Conservation (phyloP, 2,888 invertebrate species). For the Brenthis hecate region DNA sequence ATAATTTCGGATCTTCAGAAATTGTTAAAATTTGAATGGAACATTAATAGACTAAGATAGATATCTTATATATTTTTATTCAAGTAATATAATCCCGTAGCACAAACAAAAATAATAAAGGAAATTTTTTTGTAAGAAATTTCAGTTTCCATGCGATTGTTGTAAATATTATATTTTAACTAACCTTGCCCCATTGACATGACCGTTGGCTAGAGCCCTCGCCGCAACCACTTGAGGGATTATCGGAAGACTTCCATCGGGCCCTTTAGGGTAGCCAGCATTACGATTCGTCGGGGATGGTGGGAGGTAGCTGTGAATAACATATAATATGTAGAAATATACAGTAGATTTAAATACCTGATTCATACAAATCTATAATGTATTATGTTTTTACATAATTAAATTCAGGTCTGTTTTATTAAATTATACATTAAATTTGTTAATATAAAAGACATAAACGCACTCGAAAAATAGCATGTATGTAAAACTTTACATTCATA, state of each 20-base stretch:
- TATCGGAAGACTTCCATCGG: constrained; percentile 42
- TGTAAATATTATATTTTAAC: not conserved
- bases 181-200: constrained; percentile 58
- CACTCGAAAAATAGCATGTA: constrained; percentile 3
- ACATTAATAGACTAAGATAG: too few species aligned
- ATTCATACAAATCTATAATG: not conserved
- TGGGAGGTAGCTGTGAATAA: constrained; percentile 63
- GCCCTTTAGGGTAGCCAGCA: constrained; percentile 55
- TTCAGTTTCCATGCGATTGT: too few species aligned
- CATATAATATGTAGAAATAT: constrained; percentile 26
- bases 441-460: constrained; percentile 12
- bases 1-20: too few species aligned
- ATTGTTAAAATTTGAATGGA: too few species aligned
- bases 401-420: not conserved
- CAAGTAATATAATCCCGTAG: too few species aligned
- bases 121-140: too few species aligned
- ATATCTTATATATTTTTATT: too few species aligned
- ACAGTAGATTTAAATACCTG: not conserved
- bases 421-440: not conserved
- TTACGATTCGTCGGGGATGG: constrained; percentile 55
- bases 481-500: not conserved
- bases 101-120: too few species aligned
- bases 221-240: constrained; percentile 63
- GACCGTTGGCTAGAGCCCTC: constrained; percentile 51
- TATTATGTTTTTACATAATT: not conserved